Evolutionary conservation across 1,140 invertebrate species (phyloP).

Genomic region (Aphidius ervi): DNA sequence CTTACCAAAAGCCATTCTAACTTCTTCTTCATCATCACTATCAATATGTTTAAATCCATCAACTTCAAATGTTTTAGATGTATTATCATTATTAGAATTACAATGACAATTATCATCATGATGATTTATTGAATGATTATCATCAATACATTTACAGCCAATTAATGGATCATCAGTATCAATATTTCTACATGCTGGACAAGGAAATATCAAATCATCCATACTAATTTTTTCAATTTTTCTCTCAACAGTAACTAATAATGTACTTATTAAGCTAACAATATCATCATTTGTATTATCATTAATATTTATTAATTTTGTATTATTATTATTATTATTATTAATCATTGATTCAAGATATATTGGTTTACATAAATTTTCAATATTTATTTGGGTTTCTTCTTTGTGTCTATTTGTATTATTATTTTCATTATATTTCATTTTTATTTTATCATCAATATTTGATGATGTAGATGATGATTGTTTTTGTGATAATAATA

Average conservation of each 20-base stretch:
- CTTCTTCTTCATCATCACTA: constrained; percentile 65
- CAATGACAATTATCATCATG: constrained; percentile 22
- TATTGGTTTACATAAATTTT: constrained; percentile 16
- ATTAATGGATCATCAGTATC: constrained; percentile 51
- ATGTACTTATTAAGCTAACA: constrained; percentile 59
- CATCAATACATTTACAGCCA: constrained; percentile 45
- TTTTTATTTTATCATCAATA: constrained; percentile 24
- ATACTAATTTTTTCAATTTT: constrained; percentile 63
- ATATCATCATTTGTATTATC: constrained; percentile 39
- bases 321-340: constrained; percentile 8
- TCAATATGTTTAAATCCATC: constrained; percentile 70
- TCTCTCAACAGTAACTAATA: constrained; percentile 64
- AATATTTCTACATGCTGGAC: constrained; percentile 55
- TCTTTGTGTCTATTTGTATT: constrained; percentile 16
- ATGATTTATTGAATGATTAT: constrained; percentile 28
- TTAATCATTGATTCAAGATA: constrained; percentile 18
- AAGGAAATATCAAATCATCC: constrained; percentile 62
- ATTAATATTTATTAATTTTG: not conserved
- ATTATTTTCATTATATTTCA: constrained; percentile 16
- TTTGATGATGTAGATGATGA: constrained; percentile 21
- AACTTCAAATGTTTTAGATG: constrained; percentile 58
- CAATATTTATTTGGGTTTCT: constrained; percentile 17
- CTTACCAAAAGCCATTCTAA: constrained; percentile 51
- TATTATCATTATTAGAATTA: constrained; percentile 18
- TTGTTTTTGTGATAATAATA: constrained; percentile 28